Evolutionary conservation across 1,140 invertebrate genomes (phyloP).

Genomic region (Bradynema listronoti): DNA sequence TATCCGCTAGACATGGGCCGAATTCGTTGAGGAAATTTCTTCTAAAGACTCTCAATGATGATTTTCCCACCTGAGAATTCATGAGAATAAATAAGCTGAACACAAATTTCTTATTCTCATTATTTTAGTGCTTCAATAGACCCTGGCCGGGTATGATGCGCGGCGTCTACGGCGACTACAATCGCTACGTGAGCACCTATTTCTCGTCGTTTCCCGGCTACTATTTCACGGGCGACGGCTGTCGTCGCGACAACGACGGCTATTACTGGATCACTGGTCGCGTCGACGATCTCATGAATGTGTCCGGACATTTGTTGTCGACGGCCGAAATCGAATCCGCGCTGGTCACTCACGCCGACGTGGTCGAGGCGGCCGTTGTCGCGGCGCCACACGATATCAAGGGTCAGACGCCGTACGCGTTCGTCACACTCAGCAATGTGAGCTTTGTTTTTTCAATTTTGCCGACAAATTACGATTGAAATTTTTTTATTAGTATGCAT

Average conservation of each 20-base stretch:
- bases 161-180: constrained; percentile 81
- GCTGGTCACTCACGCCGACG: constrained; percentile 72
- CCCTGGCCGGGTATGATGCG: constrained; percentile 97
- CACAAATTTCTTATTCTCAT: too few species aligned
- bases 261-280: constrained; percentile 93
- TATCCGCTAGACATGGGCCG: too few species aligned
- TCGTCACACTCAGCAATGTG: constrained; percentile 67
- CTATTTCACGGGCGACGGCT: constrained; percentile 94
- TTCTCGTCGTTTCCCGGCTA: constrained; percentile 90
- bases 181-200: constrained; percentile 85
- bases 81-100: too few species aligned
- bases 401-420: constrained; percentile 92
- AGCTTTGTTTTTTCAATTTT: neutral
- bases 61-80: too few species aligned
- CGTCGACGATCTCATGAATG: constrained; percentile 92
- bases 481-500: too few species aligned
- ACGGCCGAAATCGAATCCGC: constrained; percentile 87
- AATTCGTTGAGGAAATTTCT: too few species aligned
- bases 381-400: constrained; percentile 84
- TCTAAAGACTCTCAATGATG: too few species aligned
- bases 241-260: constrained; percentile 79
- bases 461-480: too few species aligned
- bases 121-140: constrained; percentile 38
- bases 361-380: constrained; percentile 89
- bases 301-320: constrained; percentile 90